phyloP scores from a whole-genome alignment of 2,888 invertebrate genomes.

The Lepas anatifera region DNA sequence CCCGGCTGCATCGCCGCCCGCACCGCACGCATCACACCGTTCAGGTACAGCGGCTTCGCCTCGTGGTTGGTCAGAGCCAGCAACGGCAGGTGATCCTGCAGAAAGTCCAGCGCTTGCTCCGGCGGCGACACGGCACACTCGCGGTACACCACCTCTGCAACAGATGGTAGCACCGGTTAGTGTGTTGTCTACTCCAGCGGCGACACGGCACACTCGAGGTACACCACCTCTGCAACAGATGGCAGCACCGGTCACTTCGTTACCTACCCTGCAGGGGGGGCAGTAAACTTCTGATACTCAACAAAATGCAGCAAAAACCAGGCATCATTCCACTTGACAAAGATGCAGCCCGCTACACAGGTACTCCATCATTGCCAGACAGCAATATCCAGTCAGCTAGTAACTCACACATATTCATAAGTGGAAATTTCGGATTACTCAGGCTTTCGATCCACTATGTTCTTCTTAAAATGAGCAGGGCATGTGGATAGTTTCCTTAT shows the following conservation, averaged over 20 bases:
- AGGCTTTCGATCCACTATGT: too few species aligned
- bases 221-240: not conserved
- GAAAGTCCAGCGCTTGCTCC: conserved; percentile 3
- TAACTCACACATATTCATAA: too few species aligned
- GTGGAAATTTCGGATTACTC: too few species aligned
- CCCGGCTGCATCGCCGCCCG: not conserved
- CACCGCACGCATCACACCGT: conserved; percentile 3
- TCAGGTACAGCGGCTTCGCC: conserved; percentile 8
- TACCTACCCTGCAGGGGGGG: not conserved
- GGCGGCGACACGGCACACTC: not conserved
- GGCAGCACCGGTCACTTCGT: not conserved
- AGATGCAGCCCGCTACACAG: too few species aligned
- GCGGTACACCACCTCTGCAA: not conserved
- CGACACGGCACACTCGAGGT: not conserved
- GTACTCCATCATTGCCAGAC: too few species aligned
- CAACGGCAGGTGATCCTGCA: conserved; percentile 2
- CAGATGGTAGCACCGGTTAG: not conserved
- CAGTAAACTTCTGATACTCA: not conserved
- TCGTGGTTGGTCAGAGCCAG: conserved; percentile 10
- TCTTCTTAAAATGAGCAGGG: too few species aligned
- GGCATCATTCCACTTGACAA: too few species aligned
- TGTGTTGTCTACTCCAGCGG: not conserved
- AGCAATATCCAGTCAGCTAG: too few species aligned
- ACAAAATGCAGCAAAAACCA: too few species aligned
- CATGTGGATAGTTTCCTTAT: too few species aligned